phyloP scores from a whole-genome alignment of 2,113 vertebrate genomes.

The Thomomys bottae region DNA sequence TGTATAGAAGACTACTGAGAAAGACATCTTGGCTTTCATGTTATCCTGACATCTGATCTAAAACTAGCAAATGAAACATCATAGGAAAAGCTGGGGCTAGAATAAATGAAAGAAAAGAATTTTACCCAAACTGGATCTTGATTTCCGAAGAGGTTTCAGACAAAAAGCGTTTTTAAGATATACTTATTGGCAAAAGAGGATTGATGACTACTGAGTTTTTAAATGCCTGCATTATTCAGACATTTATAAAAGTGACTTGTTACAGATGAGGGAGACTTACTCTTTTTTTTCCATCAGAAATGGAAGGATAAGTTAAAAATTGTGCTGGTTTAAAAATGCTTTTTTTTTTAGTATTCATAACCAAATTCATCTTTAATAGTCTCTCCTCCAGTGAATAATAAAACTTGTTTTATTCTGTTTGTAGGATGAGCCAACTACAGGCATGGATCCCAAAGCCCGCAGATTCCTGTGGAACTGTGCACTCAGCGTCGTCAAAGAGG shows the following conservation, averaged over 20 bases:
- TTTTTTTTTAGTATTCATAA: constrained; percentile 22
- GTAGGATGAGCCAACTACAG: constrained; percentile 98
- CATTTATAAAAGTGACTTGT: background rate
- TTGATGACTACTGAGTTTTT: background rate
- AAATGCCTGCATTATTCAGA: background rate
- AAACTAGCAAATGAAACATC: background rate
- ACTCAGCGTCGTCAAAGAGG: constrained; percentile 94
- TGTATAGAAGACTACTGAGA: background rate
- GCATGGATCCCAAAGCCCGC: constrained; percentile 98
- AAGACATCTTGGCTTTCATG: constrained; percentile 14
- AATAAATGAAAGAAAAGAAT: background rate
- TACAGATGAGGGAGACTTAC: background rate
- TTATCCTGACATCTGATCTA: background rate
- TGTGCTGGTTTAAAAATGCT: background rate
- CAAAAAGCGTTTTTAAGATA: constrained; percentile 45
- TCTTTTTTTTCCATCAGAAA: constrained; percentile 30
- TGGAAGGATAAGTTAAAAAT: background rate
- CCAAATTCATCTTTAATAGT: background rate
- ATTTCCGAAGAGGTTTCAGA: constrained; percentile 38
- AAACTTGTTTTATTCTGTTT: constrained; percentile 17
- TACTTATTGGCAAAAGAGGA: constrained; percentile 44
- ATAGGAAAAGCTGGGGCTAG: background rate
- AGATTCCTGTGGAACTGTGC: constrained; percentile 97
- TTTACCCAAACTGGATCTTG: background rate
- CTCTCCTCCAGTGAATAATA: background rate